Evolutionary conservation across 1,140 invertebrate species (phyloP).

Genomic region (Goniozus legneri): DNA sequence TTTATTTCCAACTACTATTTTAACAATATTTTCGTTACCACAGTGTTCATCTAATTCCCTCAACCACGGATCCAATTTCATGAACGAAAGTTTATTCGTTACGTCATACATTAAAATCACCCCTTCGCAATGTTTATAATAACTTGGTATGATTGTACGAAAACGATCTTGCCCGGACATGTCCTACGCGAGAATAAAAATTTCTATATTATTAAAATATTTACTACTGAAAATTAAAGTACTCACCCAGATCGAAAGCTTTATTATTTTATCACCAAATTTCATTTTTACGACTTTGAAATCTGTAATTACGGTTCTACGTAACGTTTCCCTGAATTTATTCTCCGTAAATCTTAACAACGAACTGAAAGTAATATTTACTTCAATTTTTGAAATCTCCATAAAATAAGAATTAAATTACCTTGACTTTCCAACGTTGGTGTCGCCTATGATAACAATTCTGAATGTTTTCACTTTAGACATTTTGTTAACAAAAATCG

Average conservation of each 20-base stretch:
- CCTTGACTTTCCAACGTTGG: conserved; percentile 96
- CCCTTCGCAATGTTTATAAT: conserved; percentile 93
- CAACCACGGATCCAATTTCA: conserved; percentile 88
- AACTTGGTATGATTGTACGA: conserved; percentile 89
- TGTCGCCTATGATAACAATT: conserved; percentile 92
- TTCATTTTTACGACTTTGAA: conserved; percentile 88
- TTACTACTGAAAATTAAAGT: no score
- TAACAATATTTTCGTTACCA: conserved; percentile 88
- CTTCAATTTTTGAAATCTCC: no score
- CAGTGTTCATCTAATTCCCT: conserved; percentile 91
- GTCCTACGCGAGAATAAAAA: conserved; percentile 61
- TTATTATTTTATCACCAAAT: conserved; percentile 86
- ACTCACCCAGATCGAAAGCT: conserved; percentile 76
- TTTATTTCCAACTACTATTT: conserved; percentile 98
- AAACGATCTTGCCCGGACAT: conserved; percentile 97
- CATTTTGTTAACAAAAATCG: no score
- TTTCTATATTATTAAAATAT: no score
- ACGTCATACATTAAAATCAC: conserved; percentile 94
- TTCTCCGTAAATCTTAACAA: conserved; percentile 91
- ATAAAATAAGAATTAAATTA: no score
- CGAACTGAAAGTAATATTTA: conserved; percentile 69
- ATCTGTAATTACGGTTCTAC: conserved; percentile 93
- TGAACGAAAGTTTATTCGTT: conserved; percentile 75
- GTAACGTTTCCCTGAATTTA: conserved; percentile 86
- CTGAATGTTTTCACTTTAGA: conserved; percentile 85